These are phyloP conservation scores for Pseudochirops corinnae DNA, from an alignment of 2,797 vertebrate species.

Conservation along the genomic window DNA sequence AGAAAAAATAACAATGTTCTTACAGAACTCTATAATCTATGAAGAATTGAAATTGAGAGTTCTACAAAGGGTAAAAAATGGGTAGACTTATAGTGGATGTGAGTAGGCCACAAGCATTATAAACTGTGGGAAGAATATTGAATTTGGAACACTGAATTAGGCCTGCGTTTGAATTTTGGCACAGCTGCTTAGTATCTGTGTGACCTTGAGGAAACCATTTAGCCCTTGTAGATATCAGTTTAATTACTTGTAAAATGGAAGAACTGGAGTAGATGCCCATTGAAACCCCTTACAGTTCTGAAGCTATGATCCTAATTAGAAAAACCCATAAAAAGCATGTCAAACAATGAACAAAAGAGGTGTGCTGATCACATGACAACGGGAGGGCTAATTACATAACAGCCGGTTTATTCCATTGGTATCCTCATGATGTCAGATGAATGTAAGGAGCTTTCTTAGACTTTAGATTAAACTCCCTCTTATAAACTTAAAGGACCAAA, in stretches of 20 bases:
- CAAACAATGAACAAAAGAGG: background rate
- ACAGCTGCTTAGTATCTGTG: background rate
- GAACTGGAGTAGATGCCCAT: background rate
- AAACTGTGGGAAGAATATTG: background rate
- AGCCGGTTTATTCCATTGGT: too few species aligned
- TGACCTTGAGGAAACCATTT: background rate
- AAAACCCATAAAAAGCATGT: background rate
- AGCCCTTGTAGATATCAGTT: background rate
- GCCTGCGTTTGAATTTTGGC: background rate
- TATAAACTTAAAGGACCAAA: too few species aligned
- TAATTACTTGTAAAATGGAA: background rate
- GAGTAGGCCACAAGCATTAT: background rate
- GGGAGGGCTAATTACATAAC: background rate
- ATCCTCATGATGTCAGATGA: too few species aligned
- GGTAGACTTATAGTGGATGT: background rate
- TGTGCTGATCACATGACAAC: background rate
- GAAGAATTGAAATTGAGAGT: background rate
- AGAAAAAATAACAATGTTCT: background rate
- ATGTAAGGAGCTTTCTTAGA: too few species aligned
- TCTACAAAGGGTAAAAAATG: background rate
- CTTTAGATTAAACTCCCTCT: too few species aligned
- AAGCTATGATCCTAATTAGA: background rate
- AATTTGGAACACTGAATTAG: too few species aligned
- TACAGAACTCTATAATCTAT: background rate
- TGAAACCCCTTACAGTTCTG: background rate